Conservation (phyloP, 2,888 invertebrate genomes). For the Volucella bombylans region DNA sequence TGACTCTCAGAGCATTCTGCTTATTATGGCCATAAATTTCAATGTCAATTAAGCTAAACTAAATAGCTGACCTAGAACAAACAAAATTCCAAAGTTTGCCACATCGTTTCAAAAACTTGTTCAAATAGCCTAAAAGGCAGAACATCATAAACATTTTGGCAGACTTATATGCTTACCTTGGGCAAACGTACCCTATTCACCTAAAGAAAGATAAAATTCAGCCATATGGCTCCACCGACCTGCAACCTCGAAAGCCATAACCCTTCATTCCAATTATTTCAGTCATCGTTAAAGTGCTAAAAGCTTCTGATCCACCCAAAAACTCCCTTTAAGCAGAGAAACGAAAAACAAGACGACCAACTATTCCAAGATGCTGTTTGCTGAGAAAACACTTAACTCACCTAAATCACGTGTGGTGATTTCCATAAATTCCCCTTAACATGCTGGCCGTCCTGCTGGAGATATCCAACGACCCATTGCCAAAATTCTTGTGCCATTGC, state of each 20-base stretch:
- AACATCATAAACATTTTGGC: slow-evolving; percentile 33
- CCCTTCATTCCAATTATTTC: slow-evolving; percentile 47
- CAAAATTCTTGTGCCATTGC: slow-evolving; percentile 30
- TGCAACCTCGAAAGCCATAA: slow-evolving; percentile 29
- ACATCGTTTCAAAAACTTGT: slow-evolving; percentile 45
- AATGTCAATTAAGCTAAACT: slow-evolving; percentile 7
- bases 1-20: not conserved
- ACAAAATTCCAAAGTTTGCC: slow-evolving; percentile 19
- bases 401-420: slow-evolving; percentile 73
- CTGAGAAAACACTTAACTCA: slow-evolving; percentile 70
- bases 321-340: not conserved
- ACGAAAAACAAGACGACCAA: slow-evolving; percentile 1
- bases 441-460: slow-evolving; percentile 35
- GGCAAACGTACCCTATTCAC: slow-evolving; percentile 1
- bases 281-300: slow-evolving; percentile 52
- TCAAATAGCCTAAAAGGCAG: slow-evolving; percentile 34
- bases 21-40: slow-evolving; percentile 19
- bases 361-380: slow-evolving; percentile 49
- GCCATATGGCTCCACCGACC: slow-evolving; percentile 24
- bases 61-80: slow-evolving; percentile 19
- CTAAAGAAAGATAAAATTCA: slow-evolving; percentile 15
- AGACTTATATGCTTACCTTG: slow-evolving; percentile 12
- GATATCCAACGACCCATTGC: slow-evolving; percentile 37
- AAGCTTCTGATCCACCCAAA: slow-evolving; percentile 38
- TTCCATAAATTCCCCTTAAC: slow-evolving; percentile 66